Evolutionary conservation across 2,888 invertebrate species (phyloP), one percentile per base, ranked within the genome.

Genomic region (Andrena minutula): DNA sequence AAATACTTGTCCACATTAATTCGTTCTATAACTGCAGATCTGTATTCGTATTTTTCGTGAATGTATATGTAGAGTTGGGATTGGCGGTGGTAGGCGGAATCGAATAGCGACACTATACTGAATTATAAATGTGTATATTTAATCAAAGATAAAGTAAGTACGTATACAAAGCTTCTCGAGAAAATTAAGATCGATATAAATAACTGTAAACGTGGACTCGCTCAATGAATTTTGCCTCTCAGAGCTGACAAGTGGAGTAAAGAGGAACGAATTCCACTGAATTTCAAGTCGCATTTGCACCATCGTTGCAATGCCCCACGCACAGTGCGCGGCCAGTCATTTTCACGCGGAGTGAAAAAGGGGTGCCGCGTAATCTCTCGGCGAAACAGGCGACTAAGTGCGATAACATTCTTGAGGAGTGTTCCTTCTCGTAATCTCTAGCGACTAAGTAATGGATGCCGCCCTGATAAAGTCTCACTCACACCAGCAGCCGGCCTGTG

Each of bases 361-460:
- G 75, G 61, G 73, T 49, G 41, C 3, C 53, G 26, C 56, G 75
- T 83, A 86, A 86, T 86, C 78, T 84, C 68, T 12, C 68, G 26
- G 63, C 61, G 81, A 78, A 86, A 85, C 86, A 80, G 86, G 73
- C 66, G 74, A 60, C 74, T 83, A 70, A 75, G 76, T 28, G 72
- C 78, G 88, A 88, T 84, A 88, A 85, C 85, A 83, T 88, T 88
- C 88, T 86, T 83, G 80, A 83, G 82, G 82, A 86, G 82, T 79
- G 82, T 81, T 80, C 79, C 86, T 87, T 79, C 84, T 80, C 81
- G 87, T 91, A 90, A 92, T 91, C 90, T 90, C 88, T 85, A 51
- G 88, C 86, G 86, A 87, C 88, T 91, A 90, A 90, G 90, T 92
- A 91, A 92, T 91, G 92, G 89, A 92, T 92, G 88, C 88, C 86